These are phyloP conservation scores for Macropus fuliginosus DNA, from an alignment of 2,797 vertebrate species.

Conservation along the genomic window DNA sequence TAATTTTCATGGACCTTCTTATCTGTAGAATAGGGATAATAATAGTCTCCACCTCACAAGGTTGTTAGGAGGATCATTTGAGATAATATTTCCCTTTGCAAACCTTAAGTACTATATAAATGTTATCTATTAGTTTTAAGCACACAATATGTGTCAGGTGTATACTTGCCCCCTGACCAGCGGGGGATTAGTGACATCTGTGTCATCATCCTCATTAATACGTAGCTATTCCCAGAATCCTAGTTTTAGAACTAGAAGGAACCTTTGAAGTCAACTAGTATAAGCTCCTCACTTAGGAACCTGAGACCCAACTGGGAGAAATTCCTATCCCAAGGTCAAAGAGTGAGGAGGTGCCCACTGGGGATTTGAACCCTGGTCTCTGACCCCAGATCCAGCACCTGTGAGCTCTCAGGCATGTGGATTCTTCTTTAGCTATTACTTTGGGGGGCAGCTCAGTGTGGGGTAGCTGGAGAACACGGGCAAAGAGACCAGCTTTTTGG, in stretches of 20 bases:
- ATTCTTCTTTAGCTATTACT: too few species aligned
- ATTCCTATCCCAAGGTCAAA: background rate
- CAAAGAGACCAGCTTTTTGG: background rate
- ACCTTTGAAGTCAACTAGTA: background rate
- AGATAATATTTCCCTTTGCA: background rate
- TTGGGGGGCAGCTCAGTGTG: too few species aligned
- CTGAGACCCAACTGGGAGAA: background rate
- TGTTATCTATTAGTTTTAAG: background rate
- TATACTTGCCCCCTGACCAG: constrained; percentile 1
- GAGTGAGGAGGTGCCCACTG: background rate
- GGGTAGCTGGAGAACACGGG: too few species aligned
- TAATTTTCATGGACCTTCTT: background rate
- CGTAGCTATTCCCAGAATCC: constrained; percentile 34
- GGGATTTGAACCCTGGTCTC: background rate
- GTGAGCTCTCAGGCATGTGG: background rate
- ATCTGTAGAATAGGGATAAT: background rate
- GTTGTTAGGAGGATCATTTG: background rate
- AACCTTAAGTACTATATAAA: background rate
- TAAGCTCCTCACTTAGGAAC: background rate
- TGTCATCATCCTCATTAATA: constrained; percentile 9
- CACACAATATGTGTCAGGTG: background rate
- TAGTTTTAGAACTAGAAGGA: background rate
- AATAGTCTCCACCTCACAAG: background rate
- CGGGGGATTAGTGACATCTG: constrained; percentile 7
- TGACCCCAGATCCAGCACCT: too few species aligned